phyloP scores from a whole-genome alignment of 2,797 vertebrate genomes.

The Odontamblyopus rebecca region DNA sequence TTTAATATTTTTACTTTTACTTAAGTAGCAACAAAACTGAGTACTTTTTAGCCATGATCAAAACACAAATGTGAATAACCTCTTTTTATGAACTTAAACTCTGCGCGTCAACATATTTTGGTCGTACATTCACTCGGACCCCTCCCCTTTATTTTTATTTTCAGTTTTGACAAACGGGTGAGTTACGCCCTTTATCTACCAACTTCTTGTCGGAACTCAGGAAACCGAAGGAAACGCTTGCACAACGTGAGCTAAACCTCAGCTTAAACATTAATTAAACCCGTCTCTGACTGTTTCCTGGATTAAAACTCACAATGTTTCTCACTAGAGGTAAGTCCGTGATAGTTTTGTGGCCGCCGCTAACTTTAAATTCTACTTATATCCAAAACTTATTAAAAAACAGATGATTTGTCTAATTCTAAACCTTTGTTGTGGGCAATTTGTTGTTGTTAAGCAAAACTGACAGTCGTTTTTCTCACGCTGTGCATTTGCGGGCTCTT shows the following conservation, averaged over 20 bases:
- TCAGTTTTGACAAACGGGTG: constrained; percentile 20
- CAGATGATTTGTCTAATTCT: neutral
- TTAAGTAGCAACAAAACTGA: no score
- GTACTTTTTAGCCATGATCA: no score
- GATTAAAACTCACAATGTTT: constrained; percentile 39
- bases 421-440: neutral
- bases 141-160: neutral
- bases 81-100: neutral
- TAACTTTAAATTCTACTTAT: neutral
- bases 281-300: constrained; percentile 23
- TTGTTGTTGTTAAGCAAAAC: neutral
- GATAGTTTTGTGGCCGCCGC: neutral
- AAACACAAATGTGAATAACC: no score
- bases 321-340: constrained; percentile 52
- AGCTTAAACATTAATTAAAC: constrained; percentile 18
- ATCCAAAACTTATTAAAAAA: neutral
- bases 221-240: constrained; percentile 42
- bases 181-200: constrained; percentile 42
- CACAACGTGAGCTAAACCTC: constrained; percentile 4
- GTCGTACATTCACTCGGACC: neutral
- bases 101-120: no score
- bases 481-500: neutral
- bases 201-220: constrained; percentile 42
- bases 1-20: no score
- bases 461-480: neutral